Base-by-base conservation (phyloP, 2,888 invertebrate genomes). In the Cephus pygmeus region DNA sequence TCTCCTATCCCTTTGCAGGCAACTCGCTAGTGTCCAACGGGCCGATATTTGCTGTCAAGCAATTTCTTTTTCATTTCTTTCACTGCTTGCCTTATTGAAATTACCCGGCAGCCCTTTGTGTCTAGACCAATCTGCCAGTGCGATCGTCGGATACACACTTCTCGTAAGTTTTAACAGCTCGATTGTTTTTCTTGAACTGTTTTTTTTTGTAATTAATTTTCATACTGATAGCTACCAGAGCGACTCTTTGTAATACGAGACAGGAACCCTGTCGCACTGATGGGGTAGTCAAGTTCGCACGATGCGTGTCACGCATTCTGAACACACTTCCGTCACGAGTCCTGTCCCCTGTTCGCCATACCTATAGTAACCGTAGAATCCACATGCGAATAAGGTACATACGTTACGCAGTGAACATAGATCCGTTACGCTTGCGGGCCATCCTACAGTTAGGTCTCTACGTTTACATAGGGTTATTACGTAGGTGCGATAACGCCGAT, bases 271-370 rank as follows among this genome's bases (percentile, higher is more conserved):
- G 56, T 56, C 56, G 9, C 56, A 56, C 56, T 56, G 56, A 56
- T 56, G 56, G 56, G 23, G 79, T 81, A 81, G 77, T 82, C 75
- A 81, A 81, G 81, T 81, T 81, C 69, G 82, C 78, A 79, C 73
- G 83, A 84, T 85, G 81, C 85, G 81, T 84, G 86, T 83, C 85
- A 84, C 85, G 86, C 86, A 84, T 81, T 78, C 56, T 82, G 83
- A 82, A 73, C 84, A 82, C 82, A 79, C 78, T 87, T 87, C 86
- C 86, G 86, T 85, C 80, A 68, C 31, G 68, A 40, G 40, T 75
- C 75, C 73, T 79, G 77, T 71, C 76, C 68, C 74, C 74, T 69
- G 73, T 35, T 56, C 76, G 69, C 77, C 79, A 73, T 69, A 71
- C 34, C 69, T 74, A 75, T 75, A 71, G 35, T 69, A 76, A 30